Conservation (phyloP, 1,140 invertebrate genomes). For the Eciton burchellii region DNA sequence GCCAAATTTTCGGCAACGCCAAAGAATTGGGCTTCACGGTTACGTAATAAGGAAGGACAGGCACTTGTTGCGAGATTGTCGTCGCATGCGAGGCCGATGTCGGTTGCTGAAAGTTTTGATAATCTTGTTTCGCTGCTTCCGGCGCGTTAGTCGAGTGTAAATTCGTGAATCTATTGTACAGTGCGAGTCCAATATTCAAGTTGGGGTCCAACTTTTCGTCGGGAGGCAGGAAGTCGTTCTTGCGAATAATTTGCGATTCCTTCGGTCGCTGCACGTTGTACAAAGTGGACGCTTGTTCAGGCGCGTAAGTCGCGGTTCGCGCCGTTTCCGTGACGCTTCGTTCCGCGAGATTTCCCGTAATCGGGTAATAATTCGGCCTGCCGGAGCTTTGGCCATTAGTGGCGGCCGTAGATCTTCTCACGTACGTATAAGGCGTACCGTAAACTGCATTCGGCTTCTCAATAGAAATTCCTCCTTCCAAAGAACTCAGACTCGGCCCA, state of each 20-base stretch:
- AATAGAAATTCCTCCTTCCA: not conserved
- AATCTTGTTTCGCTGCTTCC: constrained; percentile 7
- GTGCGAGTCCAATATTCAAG: not conserved
- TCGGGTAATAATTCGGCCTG: not conserved
- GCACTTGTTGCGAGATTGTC: constrained; percentile 10
- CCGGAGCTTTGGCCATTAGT: not conserved
- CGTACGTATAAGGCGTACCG: not conserved
- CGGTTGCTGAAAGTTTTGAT: constrained; percentile 4
- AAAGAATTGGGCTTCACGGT: constrained; percentile 20
- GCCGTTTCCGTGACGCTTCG: not conserved
- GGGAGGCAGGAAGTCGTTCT: not conserved
- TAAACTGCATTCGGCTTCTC: not conserved
- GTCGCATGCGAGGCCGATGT: not conserved
- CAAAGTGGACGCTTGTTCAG: not conserved
- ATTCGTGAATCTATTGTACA: constrained; percentile 5
- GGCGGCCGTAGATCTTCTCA: not conserved
- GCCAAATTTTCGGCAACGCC: not conserved
- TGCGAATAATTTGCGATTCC: not conserved
- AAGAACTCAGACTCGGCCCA: not conserved
- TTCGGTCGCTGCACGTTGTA: not conserved
- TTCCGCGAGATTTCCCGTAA: not conserved
- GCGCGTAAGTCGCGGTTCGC: not conserved
- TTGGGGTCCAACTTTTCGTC: not conserved
- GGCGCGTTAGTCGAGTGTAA: not conserved
- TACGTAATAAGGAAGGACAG: not conserved